Conservation (phyloP, 2,797 vertebrate species). For the Acipenser oxyrinchus region DNA sequence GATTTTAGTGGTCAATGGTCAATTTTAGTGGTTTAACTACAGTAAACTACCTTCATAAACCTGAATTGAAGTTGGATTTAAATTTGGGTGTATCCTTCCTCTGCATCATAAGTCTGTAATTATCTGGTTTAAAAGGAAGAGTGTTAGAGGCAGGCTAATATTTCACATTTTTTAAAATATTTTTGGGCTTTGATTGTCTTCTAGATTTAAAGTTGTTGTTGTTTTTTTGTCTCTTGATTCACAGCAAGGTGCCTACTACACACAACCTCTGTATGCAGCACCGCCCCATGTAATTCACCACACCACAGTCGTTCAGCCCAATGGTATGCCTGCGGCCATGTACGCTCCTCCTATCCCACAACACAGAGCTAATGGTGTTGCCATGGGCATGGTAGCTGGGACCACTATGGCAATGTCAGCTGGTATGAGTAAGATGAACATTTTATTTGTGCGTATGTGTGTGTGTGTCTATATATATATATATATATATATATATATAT, state of each 20-base stretch:
- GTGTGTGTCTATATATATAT: too few relatives aligned
- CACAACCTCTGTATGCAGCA: slow-evolving; percentile 91
- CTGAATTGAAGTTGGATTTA: too few relatives aligned
- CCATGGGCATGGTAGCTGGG: slow-evolving; percentile 96
- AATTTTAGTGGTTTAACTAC: too few relatives aligned
- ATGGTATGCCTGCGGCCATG: slow-evolving; percentile 92
- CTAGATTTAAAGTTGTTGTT: background rate
- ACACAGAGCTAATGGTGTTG: slow-evolving; percentile 72
- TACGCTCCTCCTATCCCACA: slow-evolving; percentile 77
- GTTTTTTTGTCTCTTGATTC: slow-evolving; percentile 41
- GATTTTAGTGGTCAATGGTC: too few relatives aligned
- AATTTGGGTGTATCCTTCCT: too few relatives aligned
- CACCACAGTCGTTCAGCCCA: slow-evolving; percentile 97
- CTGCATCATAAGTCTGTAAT: background rate
- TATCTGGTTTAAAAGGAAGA: background rate
- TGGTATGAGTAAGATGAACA: slow-evolving; percentile 52
- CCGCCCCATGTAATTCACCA: slow-evolving; percentile 97
- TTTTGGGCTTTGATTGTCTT: background rate
- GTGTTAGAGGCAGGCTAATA: background rate
- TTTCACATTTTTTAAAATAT: too few relatives aligned
- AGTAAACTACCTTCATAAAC: too few relatives aligned
- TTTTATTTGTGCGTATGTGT: too few relatives aligned
- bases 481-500: too few relatives aligned
- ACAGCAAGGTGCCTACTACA: slow-evolving; percentile 93
- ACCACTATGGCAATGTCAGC: slow-evolving; percentile 98